phyloP scores from a whole-genome alignment of 2,797 vertebrate species.

The Bradypus variegatus region DNA sequence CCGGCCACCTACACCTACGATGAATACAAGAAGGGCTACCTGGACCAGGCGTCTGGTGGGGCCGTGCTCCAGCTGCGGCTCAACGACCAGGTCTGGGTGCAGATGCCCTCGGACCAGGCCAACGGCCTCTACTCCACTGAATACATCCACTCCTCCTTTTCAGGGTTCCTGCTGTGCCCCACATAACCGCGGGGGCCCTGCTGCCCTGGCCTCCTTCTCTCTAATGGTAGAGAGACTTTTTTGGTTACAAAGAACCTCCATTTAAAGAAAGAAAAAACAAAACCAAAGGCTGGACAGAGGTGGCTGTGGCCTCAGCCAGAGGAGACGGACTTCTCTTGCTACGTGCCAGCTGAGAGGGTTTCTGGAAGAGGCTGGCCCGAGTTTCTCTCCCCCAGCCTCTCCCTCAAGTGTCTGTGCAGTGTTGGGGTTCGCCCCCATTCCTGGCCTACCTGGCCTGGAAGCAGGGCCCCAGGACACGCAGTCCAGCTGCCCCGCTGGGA shows the following conservation, averaged over 20 bases:
- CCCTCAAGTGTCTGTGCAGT: neutral
- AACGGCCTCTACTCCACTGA: conserved; percentile 98
- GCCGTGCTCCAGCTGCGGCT: conserved; percentile 97
- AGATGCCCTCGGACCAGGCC: conserved; percentile 99
- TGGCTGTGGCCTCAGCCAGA: neutral
- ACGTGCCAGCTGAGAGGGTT: neutral
- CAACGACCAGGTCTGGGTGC: conserved; percentile 96
- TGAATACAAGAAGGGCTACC: conserved; percentile 98
- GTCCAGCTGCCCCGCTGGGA: neutral
- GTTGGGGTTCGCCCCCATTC: neutral
- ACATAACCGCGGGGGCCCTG: conserved; percentile 85
- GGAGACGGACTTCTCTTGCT: conserved; percentile 28
- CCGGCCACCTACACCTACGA: conserved; percentile 98
- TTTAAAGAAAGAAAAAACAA: conserved; percentile 63
- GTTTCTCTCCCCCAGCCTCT: neutral
- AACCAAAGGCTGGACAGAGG: conserved; percentile 69
- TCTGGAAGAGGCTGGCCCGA: conserved; percentile 45
- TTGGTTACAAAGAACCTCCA: conserved; percentile 69
- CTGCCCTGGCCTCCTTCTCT: conserved; percentile 45
- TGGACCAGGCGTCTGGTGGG: conserved; percentile 99
- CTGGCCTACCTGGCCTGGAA: conserved; percentile 4
- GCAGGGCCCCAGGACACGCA: conserved; percentile 22
- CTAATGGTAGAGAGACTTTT: conserved; percentile 58
- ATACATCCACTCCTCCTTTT: conserved; percentile 99
- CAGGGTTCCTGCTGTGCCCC: conserved; percentile 96